Evolutionary conservation across 35 echinoderm and acorn worm species (phyloP).

Genomic region (Ophioderma brevispina): DNA sequence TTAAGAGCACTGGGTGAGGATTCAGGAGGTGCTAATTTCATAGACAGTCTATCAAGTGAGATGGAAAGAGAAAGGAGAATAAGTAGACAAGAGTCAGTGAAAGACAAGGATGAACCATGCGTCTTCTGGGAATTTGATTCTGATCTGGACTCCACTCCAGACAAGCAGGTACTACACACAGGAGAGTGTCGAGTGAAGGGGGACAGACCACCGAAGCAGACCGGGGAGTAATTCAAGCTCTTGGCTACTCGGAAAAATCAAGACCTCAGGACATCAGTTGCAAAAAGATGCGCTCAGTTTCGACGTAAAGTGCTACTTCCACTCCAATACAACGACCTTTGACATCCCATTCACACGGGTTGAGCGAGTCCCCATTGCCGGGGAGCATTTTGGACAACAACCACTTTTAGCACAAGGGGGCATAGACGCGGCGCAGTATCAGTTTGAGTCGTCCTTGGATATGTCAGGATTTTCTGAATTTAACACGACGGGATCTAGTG

Average conservation of each 20-base stretch:
- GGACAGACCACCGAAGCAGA: conserved; percentile 45
- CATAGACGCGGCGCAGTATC: not conserved
- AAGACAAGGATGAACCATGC: conserved; percentile 70
- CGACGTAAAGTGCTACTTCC: not conserved
- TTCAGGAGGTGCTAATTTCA: conserved; percentile 21
- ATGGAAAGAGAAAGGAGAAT: not conserved
- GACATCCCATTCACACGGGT: not conserved
- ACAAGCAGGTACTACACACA: not conserved
- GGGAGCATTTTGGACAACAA: not conserved
- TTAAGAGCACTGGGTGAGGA: conserved; percentile 44
- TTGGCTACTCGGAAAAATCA: conserved; percentile 39
- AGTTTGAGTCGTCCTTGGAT: not conserved
- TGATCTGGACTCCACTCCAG: conserved; percentile 59
- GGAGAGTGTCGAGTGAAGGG: not conserved
- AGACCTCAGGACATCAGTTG: not conserved
- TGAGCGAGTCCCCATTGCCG: not conserved
- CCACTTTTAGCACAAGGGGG: not conserved
- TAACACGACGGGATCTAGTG: not conserved
- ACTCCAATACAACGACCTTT: not conserved
- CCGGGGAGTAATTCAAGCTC: conserved; percentile 45
- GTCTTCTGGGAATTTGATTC: conserved; percentile 95
- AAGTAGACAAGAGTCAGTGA: conserved; percentile 16
- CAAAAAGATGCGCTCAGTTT: not conserved
- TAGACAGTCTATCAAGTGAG: conserved; percentile 11
- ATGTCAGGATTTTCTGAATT: not conserved